Conservation (phyloP, 2,888 invertebrate species). For the Catocala sponsa region DNA sequence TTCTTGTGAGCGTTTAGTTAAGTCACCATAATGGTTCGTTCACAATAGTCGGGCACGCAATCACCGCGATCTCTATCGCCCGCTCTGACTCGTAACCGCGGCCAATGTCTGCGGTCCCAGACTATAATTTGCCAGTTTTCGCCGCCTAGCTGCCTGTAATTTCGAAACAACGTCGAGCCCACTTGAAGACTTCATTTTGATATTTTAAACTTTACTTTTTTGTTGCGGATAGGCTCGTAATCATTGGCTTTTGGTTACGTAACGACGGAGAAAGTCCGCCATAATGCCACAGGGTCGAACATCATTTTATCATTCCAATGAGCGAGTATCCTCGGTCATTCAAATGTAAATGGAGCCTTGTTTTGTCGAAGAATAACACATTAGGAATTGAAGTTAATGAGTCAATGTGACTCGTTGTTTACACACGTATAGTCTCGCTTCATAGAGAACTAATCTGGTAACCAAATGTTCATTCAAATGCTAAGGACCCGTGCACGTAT, state of each 20-base stretch:
- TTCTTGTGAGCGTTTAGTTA: slow-evolving; percentile 55
- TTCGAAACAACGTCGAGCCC: slow-evolving; percentile 73
- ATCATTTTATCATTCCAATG: slow-evolving; percentile 49
- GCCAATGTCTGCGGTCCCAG: slow-evolving; percentile 70
- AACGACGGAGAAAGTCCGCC: slow-evolving; percentile 52
- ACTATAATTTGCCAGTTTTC: slow-evolving; percentile 85
- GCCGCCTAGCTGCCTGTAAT: slow-evolving; percentile 82
- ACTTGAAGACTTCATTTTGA: slow-evolving; percentile 78
- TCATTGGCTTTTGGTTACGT: slow-evolving; percentile 65
- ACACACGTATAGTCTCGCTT: slow-evolving; percentile 71
- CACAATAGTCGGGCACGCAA: slow-evolving; percentile 71
- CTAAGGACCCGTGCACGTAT: slow-evolving; percentile 65
- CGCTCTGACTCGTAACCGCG: slow-evolving; percentile 61
- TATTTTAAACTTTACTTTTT: slow-evolving; percentile 65
- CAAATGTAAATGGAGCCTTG: slow-evolving; percentile 61
- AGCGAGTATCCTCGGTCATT: slow-evolving; percentile 49
- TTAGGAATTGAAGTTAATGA: slow-evolving; percentile 69
- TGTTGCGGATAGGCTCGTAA: slow-evolving; percentile 57
- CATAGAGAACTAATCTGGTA: slow-evolving; percentile 85
- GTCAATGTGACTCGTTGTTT: slow-evolving; percentile 70
- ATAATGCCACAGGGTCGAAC: slow-evolving; percentile 39
- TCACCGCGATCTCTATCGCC: slow-evolving; percentile 73
- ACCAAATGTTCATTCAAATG: slow-evolving; percentile 87
- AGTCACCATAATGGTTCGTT: slow-evolving; percentile 68
- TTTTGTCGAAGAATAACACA: slow-evolving; percentile 54